Conservation (phyloP, 2,888 invertebrate genomes). For the Cerceris ruficornis region DNA sequence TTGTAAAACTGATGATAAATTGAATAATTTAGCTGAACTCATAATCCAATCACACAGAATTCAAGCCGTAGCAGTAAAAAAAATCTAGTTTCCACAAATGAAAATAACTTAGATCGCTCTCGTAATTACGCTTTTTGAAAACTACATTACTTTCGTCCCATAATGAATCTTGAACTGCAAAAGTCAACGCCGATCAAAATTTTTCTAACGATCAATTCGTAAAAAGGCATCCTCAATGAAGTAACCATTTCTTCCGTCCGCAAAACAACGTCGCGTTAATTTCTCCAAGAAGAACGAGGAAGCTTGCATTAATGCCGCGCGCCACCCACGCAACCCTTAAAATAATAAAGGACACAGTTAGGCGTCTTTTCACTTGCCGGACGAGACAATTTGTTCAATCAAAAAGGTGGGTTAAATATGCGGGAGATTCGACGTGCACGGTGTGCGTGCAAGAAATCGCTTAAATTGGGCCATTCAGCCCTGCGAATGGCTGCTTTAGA, state of each 20-base stretch:
- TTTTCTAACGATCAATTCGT: too few relatives aligned
- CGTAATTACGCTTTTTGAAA: too few relatives aligned
- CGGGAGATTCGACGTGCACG: constrained; percentile 51
- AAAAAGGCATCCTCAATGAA: neutral
- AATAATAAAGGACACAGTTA: constrained; percentile 43
- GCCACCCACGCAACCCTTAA: constrained; percentile 53
- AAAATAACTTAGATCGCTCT: too few relatives aligned
- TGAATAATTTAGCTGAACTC: too few relatives aligned
- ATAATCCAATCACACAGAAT: too few relatives aligned
- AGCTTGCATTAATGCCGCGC: constrained; percentile 37
- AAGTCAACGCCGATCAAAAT: too few relatives aligned
- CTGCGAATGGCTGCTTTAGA: constrained; percentile 53
- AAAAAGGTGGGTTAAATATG: constrained; percentile 76
- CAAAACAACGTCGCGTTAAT: constrained; percentile 1
- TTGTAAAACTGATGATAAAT: too few relatives aligned
- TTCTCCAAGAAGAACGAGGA: constrained; percentile 39
- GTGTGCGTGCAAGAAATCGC: constrained; percentile 59
- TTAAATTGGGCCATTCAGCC: constrained; percentile 77
- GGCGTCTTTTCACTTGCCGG: constrained; percentile 72
- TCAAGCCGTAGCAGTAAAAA: too few relatives aligned
- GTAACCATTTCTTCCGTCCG: neutral
- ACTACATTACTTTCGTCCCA: too few relatives aligned
- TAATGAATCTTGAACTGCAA: too few relatives aligned
- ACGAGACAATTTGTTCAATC: constrained; percentile 81
- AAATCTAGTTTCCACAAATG: too few relatives aligned